Conservation (phyloP, 2,797 vertebrate species). For the Harpagifer antarcticus region DNA sequence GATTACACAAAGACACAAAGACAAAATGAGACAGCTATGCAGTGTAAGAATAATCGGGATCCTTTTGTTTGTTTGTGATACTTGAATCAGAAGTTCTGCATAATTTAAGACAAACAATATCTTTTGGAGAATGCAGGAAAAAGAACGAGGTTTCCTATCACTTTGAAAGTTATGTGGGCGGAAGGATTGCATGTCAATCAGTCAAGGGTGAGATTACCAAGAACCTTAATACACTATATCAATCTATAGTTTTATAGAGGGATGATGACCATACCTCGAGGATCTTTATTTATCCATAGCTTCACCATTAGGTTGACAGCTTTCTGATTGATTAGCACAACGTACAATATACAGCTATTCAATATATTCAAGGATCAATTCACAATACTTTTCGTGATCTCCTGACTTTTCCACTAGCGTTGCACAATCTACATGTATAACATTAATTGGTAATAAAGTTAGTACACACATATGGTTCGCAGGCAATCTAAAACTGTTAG, state of each 20-base stretch:
- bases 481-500: neutral
- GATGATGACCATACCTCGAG: neutral
- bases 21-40: neutral
- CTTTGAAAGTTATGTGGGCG: neutral
- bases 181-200: neutral
- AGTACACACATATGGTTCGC: neutral
- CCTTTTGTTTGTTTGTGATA: conserved; percentile 10
- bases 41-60: neutral
- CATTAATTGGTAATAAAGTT: neutral
- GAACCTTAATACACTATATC: neutral
- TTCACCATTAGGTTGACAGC: neutral
- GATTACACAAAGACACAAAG: neutral
- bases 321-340: neutral
- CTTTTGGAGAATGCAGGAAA: neutral
- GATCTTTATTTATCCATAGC: neutral
- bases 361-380: neutral
- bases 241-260: neutral
- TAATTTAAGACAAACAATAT: neutral
- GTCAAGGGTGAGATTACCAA: neutral
- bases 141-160: neutral
- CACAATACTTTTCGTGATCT: too few species aligned
- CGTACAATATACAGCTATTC: neutral
- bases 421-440: too few species aligned
- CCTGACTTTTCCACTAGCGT: neutral
- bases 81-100: neutral